Evolutionary conservation across 2,888 invertebrate genomes (phyloP), one percentile per base, ranked within the genome.

Genomic region (Lasioglossum lativentre): DNA sequence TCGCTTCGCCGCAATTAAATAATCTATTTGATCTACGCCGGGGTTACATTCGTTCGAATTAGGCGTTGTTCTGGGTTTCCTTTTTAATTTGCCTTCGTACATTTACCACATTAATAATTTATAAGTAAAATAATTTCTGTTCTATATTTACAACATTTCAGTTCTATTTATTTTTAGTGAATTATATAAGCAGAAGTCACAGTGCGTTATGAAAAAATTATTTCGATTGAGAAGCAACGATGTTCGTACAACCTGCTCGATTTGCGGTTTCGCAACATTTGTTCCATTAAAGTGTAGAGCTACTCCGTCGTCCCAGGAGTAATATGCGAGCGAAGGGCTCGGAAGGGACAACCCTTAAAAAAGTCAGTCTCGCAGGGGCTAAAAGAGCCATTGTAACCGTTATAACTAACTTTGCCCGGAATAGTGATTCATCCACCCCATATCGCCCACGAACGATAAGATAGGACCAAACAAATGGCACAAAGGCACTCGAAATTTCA

Each of bases 201-300:
- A n/a, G n/a, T n/a, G n/a, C n/a, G n/a, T n/a, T n/a, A n/a, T n/a
- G n/a, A 12, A 30, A 63, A 40, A 19, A n/a, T 40, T 16, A n/a
- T n/a, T 34, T 38, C 0, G 12, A 82, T 27, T 10, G 8, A 77
- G 79, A 75, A 78, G 59, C 27, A 16, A 38, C 70, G 30, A 42
- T 1, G 73, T 70, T 59, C 71, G 42, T 72, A 2, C 59, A 40
- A 73, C 45, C 47, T 47, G 76, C 76, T 80, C 83, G 30, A 76
- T 74, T 74, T 87, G 86, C 74, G 85, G 86, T 87, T 68, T 86
- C 86, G 91, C 87, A 91, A 93, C 93, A 93, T 93, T 93, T 93
- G 93, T 93, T 93, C 93, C 92, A 93, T 93, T 93, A 93, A 92
- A 90, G 87, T 90, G 88, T 90, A 91, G 91, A 91, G 90, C 82